Percentiles rank a stretch among this genome's conserved stretches.
Conservation (phyloP, 2,888 invertebrate genomes). For the Coelogynopora nodosa region DNA sequence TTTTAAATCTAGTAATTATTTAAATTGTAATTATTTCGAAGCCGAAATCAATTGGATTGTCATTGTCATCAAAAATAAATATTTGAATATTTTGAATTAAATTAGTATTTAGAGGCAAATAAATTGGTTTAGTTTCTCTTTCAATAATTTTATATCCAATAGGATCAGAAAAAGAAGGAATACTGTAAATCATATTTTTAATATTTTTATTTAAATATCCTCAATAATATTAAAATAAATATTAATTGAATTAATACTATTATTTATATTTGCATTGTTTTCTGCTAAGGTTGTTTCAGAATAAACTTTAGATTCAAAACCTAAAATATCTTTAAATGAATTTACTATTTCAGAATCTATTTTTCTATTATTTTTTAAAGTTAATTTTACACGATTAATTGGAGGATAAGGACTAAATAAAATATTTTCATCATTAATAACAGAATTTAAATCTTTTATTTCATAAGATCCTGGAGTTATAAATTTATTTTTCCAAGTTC, state of each 20-base stretch:
- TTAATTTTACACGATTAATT: not conserved
- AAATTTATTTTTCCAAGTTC: too few relatives aligned
- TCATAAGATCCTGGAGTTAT: not conserved
- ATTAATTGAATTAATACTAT: not conserved
- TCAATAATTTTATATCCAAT: conserved; percentile 47
- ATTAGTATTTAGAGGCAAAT: conserved; percentile 44
- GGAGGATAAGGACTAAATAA: not conserved
- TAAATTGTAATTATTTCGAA: conserved; percentile 44
- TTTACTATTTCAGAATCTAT: not conserved
- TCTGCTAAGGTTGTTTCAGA: not conserved
- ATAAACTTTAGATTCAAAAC: not conserved
- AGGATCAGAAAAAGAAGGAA: conserved; percentile 33
- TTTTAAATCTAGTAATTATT: too few relatives aligned
- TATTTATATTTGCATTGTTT: not conserved
- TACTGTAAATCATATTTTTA: not conserved
- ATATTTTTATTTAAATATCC: not conserved
- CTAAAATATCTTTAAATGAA: not conserved
- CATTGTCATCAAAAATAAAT: conserved; percentile 47
- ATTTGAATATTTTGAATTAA: conserved; percentile 41
- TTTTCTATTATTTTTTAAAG: not conserved
- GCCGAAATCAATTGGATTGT: conserved; percentile 39
- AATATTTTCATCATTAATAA: not conserved
- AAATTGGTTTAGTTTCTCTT: conserved; percentile 44
- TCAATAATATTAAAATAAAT: not conserved
- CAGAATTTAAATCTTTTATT: not conserved